Evolutionary conservation across 2,888 invertebrate genomes (phyloP), one percentile per base, ranked within the genome.

Genomic region (Parascotia fuliginaria): DNA sequence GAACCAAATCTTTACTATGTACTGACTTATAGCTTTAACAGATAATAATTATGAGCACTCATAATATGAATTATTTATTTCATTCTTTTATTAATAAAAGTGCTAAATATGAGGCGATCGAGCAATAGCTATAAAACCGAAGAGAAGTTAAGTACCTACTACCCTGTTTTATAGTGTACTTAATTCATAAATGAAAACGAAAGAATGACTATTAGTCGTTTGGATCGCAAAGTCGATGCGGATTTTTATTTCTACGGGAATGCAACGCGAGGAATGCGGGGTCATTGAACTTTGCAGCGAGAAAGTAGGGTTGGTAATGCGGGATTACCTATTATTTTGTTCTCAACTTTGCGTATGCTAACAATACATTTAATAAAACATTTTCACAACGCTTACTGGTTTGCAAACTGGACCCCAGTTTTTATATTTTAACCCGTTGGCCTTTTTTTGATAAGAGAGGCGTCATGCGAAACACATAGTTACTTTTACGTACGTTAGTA

Each of bases 251-350:
- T 77, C 48, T 66, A 71, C 70, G 65, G 65, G 76, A 77, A 76
- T 77, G 77, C 79, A 79, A 70, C 70, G 73, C 61, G 59, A 67
- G 79, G 81, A 78, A 81, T 81, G 78, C 68, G 69, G 72, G 81
- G 77, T 85, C 80, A 56, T 65, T 75, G 82, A 77, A 74, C 83
- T 62, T 64, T 57, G 61, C 66, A 70, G 79, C 79, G 79, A 78
- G 79, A 76, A 75, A 67, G 73, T 75, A 71, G 76, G 75, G 78
- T 77, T 71, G 71, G 65, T 64, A 65, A 55, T 62, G 64, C 60
- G 55, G 73, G 73, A 75, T 75, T 69, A 73, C 69, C 73, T 75
- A 72, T 77, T n/a, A n/a, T n/a, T n/a, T 73, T 68, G 73, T 73
- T 68, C 62, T 64, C 57, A 65, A 70, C 69, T 55, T 65, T 63